These are phyloP conservation scores for Meriones psammophilus DNA, from an alignment of 2,797 vertebrate species.

Conservation along the genomic window DNA sequence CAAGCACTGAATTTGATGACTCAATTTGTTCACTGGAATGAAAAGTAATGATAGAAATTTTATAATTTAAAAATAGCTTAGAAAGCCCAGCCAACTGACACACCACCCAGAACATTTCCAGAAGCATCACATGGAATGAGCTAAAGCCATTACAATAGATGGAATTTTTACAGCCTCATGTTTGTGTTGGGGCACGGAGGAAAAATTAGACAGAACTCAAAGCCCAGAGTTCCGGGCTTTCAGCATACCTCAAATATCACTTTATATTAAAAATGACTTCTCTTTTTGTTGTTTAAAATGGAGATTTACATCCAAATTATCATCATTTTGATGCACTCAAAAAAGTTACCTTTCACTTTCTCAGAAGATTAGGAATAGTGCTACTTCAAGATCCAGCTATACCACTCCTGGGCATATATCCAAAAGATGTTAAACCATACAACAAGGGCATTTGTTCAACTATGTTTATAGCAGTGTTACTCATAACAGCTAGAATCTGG, in stretches of 20 bases:
- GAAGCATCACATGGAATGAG: background rate
- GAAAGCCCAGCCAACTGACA: slow-evolving; percentile 15
- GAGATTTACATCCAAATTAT: background rate
- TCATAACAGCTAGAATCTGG: too few relatives aligned
- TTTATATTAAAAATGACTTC: background rate
- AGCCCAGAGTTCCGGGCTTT: background rate
- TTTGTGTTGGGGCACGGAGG: background rate
- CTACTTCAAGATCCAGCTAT: too few relatives aligned
- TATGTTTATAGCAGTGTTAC: too few relatives aligned
- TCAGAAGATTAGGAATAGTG: too few relatives aligned
- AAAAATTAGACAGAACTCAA: background rate
- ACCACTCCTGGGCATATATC: too few relatives aligned
- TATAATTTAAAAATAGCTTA: slow-evolving; percentile 51
- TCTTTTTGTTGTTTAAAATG: background rate
- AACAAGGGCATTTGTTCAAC: too few relatives aligned
- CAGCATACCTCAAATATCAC: background rate
- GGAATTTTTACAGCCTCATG: slow-evolving; percentile 10
- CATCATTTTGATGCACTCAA: background rate
- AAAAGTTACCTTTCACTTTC: background rate
- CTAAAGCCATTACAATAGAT: background rate
- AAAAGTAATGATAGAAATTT: slow-evolving; percentile 52
- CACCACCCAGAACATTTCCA: slow-evolving; percentile 16
- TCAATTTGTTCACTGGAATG: slow-evolving; percentile 47
- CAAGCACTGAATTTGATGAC: background rate
- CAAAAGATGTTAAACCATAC: too few relatives aligned